Evolutionary conservation across 1,140 invertebrate genomes (phyloP), one percentile per base, ranked within the genome.

Genomic region (Ceratina australensis): DNA sequence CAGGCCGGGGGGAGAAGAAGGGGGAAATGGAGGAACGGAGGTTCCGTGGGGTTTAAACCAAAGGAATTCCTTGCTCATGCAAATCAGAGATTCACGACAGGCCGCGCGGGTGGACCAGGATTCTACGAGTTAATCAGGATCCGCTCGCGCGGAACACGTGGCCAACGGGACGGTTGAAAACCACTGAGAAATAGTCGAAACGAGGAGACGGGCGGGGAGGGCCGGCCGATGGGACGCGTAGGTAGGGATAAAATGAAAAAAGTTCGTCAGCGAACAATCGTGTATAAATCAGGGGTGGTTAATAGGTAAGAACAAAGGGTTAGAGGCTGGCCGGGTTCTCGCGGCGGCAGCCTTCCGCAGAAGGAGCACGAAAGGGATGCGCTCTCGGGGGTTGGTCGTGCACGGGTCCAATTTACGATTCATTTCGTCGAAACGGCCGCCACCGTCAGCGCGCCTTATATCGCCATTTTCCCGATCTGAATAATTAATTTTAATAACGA

Each of bases 401-500:
- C 89, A 90, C 87, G 82, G 84, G 84, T 89, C 88, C 89, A 91
- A 91, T 91, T 91, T 91, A 91, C 87, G 89, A 91, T 91, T 91
- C 90, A 91, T 91, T 91, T 90, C 84, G 88, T 74, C 83, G 86
- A 88, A 91, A 91, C 86, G 88, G 87, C 88, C 87, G 88, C 80
- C 83, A 80, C 86, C 87, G 85, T 84, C 83, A 84, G 86, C 86
- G 79, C 83, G 79, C 85, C 87, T 86, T 90, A 91, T 89, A 91
- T 91, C 89, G 88, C 88, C 86, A 88, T 90, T 91, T 91, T 88
- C 87, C 87, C 87, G 88, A 91, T 90, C 86, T 90, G 90, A 91
- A 91, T 91, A 91, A 90, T 91, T 91, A 90, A 91, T 91, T 91
- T 91, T 90, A 90, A 90, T 90, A 91, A 90, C 87, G 89, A 89